These are phyloP conservation scores for Acrossocheilus wenchowensis DNA, from an alignment of 2,797 vertebrate species.

Conservation along the genomic window DNA sequence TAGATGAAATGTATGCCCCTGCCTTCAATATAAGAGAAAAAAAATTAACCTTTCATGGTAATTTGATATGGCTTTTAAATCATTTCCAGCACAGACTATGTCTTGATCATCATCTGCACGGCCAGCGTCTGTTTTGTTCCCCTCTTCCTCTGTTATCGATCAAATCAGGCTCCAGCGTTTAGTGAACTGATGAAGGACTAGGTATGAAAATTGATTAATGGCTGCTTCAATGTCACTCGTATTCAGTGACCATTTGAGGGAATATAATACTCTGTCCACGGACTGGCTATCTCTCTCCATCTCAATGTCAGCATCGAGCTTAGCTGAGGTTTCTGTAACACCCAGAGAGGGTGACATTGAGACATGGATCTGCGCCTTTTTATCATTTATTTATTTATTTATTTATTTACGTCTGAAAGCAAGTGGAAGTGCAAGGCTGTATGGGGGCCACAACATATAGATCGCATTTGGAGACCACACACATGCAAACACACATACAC, in stretches of 20 bases:
- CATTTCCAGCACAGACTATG: constrained; percentile 67
- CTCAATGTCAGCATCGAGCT: constrained; percentile 42
- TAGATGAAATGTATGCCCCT: too few relatives aligned
- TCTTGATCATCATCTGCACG: constrained; percentile 69
- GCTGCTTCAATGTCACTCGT: constrained; percentile 43
- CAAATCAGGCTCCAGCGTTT: constrained; percentile 45
- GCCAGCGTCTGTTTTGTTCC: constrained; percentile 56
- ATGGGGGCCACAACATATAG: constrained; percentile 30
- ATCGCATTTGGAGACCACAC: constrained; percentile 37
- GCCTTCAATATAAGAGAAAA: constrained; percentile 67
- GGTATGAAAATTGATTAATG: constrained; percentile 49
- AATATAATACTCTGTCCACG: constrained; percentile 39
- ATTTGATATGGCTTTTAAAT: constrained; percentile 78
- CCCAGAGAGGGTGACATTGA: constrained; percentile 50
- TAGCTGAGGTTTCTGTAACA: constrained; percentile 41
- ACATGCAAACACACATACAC: not conserved
- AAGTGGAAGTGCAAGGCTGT: constrained; percentile 26
- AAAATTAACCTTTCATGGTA: constrained; percentile 79
- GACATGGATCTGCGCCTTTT: constrained; percentile 33
- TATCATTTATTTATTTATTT: constrained; percentile 38
- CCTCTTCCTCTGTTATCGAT: constrained; percentile 60
- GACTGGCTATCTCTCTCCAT: constrained; percentile 41
- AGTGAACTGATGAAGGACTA: constrained; percentile 63
- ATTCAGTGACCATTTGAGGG: constrained; percentile 48
- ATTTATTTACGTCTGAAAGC: not conserved